Evolutionary conservation across 2,888 invertebrate species (phyloP), one percentile per base, ranked within the genome.

Genomic region (Leptarthrus brevirostris): DNA sequence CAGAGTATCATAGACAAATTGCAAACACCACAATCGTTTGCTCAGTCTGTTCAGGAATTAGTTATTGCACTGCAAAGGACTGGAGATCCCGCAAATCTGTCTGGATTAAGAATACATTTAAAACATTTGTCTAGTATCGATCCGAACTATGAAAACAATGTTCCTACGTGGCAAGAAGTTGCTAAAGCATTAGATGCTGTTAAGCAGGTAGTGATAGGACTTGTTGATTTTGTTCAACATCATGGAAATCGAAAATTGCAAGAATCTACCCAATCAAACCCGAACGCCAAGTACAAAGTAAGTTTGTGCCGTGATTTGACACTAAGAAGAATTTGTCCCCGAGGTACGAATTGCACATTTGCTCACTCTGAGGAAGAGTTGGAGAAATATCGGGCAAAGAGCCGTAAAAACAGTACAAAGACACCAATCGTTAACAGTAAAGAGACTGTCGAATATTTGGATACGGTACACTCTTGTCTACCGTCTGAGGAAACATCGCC

Each of bases 11-110:
- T 92, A 80, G 95, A 95, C 83, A 95, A 97, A 86, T 86, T 97
- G 75, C 97, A 97, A 86, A 96, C 95, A 5, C 96, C 97, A 0
- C 94, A 95, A 81, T 94, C 95, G 0, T 97, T 97, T 86, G 92
- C 93, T 10, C 92, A 93, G 83, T 94, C 95, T 24, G 94, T 97
- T 0, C 95, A 95, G 81, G 97, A 97, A 84, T 84, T 97, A 77
- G 92, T 95, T 54, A 93, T 96, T 77, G 96, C 95, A 0, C 86
- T 97, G 76, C 96, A 97, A 83, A 88, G 96, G 77, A 95, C 94
- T 4, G 87, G 87, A 1, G 97, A 97, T 86, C 95, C 96, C 0
- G 92, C 91, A 40, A 91, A 94, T 82, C 85, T 97, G 75, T 90
- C 93, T 16, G 88, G 90, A 22, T 87, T 97, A 79, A 88, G 93